phyloP scores from a whole-genome alignment of 1,140 invertebrate species.

The Drosophila lacteicornis region DNA sequence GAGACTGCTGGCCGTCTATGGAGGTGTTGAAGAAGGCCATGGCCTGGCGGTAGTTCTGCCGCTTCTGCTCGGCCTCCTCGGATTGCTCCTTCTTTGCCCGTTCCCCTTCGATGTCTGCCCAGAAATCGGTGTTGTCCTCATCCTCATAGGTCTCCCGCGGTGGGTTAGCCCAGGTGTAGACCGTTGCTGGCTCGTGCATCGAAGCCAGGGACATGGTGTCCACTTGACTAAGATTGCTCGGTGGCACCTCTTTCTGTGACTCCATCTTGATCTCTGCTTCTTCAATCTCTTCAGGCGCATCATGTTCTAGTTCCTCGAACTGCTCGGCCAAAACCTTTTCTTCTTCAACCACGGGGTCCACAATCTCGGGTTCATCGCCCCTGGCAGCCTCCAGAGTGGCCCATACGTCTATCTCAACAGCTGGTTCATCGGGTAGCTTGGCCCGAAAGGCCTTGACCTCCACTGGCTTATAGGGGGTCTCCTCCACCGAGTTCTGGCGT shows the following conservation, averaged over 20 bases:
- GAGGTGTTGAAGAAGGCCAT: conserved; percentile 82
- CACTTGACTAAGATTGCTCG: conserved; percentile 48
- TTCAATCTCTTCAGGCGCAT: conserved; percentile 1
- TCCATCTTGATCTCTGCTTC: background rate
- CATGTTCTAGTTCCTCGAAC: conserved; percentile 63
- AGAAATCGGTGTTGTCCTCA: conserved; percentile 60
- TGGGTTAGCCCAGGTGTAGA: conserved; percentile 56
- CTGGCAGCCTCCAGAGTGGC: conserved; percentile 69
- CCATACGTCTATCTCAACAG: conserved; percentile 71
- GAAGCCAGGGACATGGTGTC: conserved; percentile 74
- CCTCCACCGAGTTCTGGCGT: conserved; percentile 71
- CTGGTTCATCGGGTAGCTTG: conserved; percentile 71
- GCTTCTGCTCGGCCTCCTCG: conserved; percentile 72
- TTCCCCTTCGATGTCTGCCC: conserved; percentile 71
- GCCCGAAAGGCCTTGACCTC: conserved; percentile 66
- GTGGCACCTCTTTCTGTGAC: background rate
- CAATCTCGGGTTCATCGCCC: conserved; percentile 65
- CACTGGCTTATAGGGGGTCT: conserved; percentile 71
- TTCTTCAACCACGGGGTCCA: conserved; percentile 68
- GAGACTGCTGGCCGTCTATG: conserved; percentile 74
- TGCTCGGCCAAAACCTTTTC: conserved; percentile 58
- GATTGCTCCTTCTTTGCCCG: conserved; percentile 46
- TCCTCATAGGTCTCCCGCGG: background rate
- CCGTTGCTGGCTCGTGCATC: conserved; percentile 72
- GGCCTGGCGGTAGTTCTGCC: conserved; percentile 77